phyloP scores from a whole-genome alignment of 2,797 vertebrate genomes.

The Microcaecilia unicolor region DNA sequence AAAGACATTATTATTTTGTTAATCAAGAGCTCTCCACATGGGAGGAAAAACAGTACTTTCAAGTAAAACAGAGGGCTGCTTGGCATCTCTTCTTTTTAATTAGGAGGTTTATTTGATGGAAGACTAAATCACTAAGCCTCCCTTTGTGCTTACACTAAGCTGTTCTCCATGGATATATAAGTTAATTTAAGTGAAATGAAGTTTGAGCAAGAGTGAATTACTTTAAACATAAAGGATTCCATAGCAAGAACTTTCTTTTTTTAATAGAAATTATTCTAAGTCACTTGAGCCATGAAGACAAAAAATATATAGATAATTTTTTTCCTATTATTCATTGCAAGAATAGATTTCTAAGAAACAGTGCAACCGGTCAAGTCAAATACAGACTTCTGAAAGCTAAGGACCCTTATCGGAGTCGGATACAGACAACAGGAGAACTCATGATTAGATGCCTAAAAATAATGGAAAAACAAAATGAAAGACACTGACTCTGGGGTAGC shows the following conservation, averaged over 20 bases:
- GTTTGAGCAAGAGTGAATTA: slow-evolving; percentile 33
- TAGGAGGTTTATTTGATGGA: slow-evolving; percentile 39
- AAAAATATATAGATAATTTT: no score
- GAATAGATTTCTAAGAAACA: no score
- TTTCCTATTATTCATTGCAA: no score
- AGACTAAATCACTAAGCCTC: slow-evolving; percentile 36
- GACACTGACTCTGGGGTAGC: no score
- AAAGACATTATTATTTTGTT: slow-evolving; percentile 47
- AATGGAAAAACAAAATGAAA: no score
- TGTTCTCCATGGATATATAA: slow-evolving; percentile 40
- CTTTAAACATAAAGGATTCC: slow-evolving; percentile 19
- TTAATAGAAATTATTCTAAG: no score
- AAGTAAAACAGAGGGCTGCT: slow-evolving; percentile 21
- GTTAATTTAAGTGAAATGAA: slow-evolving; percentile 49
- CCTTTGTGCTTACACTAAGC: slow-evolving; percentile 40
- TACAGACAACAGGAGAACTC: no score
- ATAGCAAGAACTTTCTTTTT: slow-evolving; percentile 18
- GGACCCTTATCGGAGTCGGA: no score
- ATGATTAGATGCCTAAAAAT: no score
- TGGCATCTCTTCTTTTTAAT: slow-evolving; percentile 34
- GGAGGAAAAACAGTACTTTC: slow-evolving; percentile 34
- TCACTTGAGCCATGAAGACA: slow-evolving; percentile 17
- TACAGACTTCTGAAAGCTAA: no score
- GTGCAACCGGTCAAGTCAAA: no score
- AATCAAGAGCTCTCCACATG: slow-evolving; percentile 28